Base-by-base conservation (phyloP, 2,888 invertebrate species). In the Lasioglossum calceatum region DNA sequence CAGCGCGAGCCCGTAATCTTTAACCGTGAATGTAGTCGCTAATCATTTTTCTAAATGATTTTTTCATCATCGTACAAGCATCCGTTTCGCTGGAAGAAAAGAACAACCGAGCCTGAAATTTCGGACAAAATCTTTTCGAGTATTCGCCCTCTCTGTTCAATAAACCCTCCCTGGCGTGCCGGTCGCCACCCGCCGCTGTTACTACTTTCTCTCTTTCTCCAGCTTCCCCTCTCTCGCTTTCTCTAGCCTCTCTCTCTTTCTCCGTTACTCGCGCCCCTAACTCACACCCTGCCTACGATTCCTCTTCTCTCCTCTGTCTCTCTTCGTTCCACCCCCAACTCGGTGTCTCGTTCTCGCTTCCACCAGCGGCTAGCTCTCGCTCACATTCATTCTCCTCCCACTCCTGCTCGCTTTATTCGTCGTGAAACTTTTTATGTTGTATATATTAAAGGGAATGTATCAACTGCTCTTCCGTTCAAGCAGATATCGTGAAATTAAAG, bases 401-500 rank as follows among this genome's bases (percentile, higher is more conserved):
- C 92, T 90, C 91, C 89, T 88, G 86, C 86, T 91, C 93, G 92
- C 93, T 93, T 93, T 94, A 94, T 94, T 94, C 94, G 94, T 94
- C 94, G 93, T 94, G 93, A 94, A 94, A 94, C 94, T 94, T 94
- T 94, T 94, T 94, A 94, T 93, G 94, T 93, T 94, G 94, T 94
- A 93, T 94, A 94, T 93, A 94, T 94, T 94, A 94, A 94, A 94
- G 94, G 92, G 94, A 93, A 93, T 91, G 92, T 92, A 93, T 93
- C 93, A 92, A 92, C 89, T 91, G 91, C 89, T 89, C 91, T 92
- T 92, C 92, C 91, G 91, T 94, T 94, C 89, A 94, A 94, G 94
- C 91, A 90, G 93, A 94, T 93, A 91, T 90, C 88, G 90, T 92
- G 91, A 93, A 94, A 94, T 94, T 94, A 94, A 93, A 89, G 90